A percentile compares a stretch with the other conserved stretches of the same genome.
phyloP scores from a whole-genome alignment of 2,797 vertebrate genomes.

The Macropodus opercularis region DNA sequence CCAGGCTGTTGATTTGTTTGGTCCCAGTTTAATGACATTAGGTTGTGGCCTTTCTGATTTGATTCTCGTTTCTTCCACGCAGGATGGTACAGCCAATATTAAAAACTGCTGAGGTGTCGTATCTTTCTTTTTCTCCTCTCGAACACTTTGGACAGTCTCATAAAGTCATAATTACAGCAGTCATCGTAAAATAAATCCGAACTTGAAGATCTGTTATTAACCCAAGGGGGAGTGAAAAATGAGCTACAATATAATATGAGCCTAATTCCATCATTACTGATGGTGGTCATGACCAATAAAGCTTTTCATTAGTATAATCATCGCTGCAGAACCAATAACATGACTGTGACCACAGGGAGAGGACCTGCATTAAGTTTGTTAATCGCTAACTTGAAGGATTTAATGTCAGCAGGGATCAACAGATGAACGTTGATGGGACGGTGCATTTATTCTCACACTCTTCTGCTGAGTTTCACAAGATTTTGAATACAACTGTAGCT shows the following conservation, averaged over 20 bases:
- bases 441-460: neutral
- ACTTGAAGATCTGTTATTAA: conserved; percentile 54
- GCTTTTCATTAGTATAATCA: conserved; percentile 59
- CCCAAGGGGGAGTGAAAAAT: conserved; percentile 34
- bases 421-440: neutral
- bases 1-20: neutral
- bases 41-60: neutral
- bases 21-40: neutral
- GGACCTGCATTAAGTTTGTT: neutral
- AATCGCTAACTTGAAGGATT: neutral
- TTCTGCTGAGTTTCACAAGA: neutral
- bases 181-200: conserved; percentile 48
- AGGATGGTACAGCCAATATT: neutral
- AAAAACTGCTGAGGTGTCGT: conserved; percentile 27
- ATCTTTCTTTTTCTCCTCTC: conserved; percentile 5
- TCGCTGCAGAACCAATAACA: conserved; percentile 57
- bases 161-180: conserved; percentile 40
- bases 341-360: conserved; percentile 32
- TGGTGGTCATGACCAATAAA: conserved; percentile 48
- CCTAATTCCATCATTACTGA: conserved; percentile 55
- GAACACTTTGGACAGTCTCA: conserved; percentile 16
- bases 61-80: neutral
- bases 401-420: neutral
- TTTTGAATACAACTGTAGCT: neutral
- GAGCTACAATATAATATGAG: conserved; percentile 24